Conservation (phyloP, 2,888 invertebrate species). For the Drepana falcataria region DNA sequence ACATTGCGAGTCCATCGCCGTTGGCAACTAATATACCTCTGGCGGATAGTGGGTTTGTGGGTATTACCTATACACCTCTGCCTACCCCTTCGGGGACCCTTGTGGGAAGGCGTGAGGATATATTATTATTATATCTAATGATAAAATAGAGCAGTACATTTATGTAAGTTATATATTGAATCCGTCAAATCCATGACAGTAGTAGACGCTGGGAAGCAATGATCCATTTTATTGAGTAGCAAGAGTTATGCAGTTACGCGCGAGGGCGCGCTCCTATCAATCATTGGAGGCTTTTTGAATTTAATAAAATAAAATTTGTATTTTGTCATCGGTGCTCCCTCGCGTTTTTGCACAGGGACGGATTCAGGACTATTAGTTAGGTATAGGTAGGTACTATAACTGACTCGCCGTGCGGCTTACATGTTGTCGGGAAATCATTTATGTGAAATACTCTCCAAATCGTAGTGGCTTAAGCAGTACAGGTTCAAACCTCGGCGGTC, state of each 20-base stretch:
- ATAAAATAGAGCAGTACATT: too few species aligned
- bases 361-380: slow-evolving; percentile 20
- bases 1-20: too few species aligned
- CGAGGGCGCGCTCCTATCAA: slow-evolving; percentile 74
- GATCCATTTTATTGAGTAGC: slow-evolving; percentile 71
- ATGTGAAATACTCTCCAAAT: too few species aligned
- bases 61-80: too few species aligned
- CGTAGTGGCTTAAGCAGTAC: too few species aligned
- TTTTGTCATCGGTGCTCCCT: slow-evolving; percentile 77
- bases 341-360: slow-evolving; percentile 57
- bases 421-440: neutral
- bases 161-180: too few species aligned
- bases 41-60: too few species aligned
- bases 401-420: neutral
- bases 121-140: too few species aligned
- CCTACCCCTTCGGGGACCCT: too few species aligned
- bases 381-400: neutral
- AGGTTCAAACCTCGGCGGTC: too few species aligned
- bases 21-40: too few species aligned
- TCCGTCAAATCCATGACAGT: slow-evolving; percentile 14
- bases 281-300: slow-evolving; percentile 79
- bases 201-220: slow-evolving; percentile 40
- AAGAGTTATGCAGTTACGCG: slow-evolving; percentile 64
- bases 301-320: slow-evolving; percentile 81
- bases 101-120: too few species aligned